These are phyloP conservation scores for Ochotona princeps DNA, from an alignment of 2,113 vertebrate genomes.

Conservation along the genomic window DNA sequence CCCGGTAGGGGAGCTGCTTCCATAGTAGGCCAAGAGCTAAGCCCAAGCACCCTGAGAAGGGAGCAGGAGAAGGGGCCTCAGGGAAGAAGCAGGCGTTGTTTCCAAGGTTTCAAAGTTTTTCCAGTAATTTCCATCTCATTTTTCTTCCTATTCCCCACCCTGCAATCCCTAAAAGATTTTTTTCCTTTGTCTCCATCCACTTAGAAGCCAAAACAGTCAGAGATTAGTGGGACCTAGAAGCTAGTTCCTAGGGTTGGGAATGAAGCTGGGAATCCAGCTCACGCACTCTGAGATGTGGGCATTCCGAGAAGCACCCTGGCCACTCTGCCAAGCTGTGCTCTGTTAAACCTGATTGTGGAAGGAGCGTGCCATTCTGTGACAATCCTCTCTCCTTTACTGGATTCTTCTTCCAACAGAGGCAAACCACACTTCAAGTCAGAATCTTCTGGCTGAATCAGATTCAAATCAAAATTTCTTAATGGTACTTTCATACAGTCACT, in stretches of 20 bases:
- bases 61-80: rapidly evolving
- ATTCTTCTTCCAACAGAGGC: not conserved
- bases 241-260: not conserved
- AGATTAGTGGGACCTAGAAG: rapidly evolving
- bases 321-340: too few species aligned
- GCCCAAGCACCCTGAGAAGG: not conserved
- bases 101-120: not conserved
- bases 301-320: too few species aligned
- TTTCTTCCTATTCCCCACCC: not conserved
- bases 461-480: not conserved
- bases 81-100: too few species aligned
- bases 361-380: rapidly evolving
- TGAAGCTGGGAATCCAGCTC: too few species aligned
- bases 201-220: not conserved
- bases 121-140: not conserved
- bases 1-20: too few species aligned
- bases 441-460: not conserved
- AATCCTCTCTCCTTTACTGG: not conserved
- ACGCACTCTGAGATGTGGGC: too few species aligned
- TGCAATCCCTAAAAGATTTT: not conserved
- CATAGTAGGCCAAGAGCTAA: rapidly evolving
- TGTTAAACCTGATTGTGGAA: not conserved
- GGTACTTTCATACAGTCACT: not conserved
- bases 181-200: too few species aligned
- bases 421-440: not conserved